phyloP scores from a whole-genome alignment of 2,113 vertebrate species.

The Pituophis catenifer region DNA sequence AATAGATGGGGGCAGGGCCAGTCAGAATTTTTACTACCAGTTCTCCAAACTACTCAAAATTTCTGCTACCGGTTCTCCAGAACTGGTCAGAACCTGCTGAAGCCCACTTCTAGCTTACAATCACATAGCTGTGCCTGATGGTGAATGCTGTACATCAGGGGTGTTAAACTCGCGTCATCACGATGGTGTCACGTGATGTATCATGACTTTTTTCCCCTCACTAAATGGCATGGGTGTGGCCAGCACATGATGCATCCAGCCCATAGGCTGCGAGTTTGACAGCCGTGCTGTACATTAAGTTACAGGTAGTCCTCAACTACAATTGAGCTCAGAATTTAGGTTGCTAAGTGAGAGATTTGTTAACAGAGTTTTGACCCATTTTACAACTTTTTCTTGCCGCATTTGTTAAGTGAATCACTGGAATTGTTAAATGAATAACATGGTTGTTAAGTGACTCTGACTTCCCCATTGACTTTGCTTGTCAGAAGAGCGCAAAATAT shows the following conservation, averaged over 20 bases:
- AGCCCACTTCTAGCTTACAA: too few relatives aligned
- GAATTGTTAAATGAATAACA: not conserved
- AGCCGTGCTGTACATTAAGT: not conserved
- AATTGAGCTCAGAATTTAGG: not conserved
- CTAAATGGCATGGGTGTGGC: too few relatives aligned
- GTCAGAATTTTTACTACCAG: too few relatives aligned
- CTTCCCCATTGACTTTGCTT: not conserved
- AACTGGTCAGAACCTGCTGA: too few relatives aligned
- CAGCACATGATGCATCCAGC: too few relatives aligned
- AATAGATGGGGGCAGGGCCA: too few relatives aligned
- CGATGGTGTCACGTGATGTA: too few relatives aligned
- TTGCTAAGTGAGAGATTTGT: not conserved
- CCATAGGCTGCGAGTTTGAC: too few relatives aligned
- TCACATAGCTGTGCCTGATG: not conserved
- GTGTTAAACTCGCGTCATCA: too few relatives aligned
- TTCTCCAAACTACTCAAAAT: too few relatives aligned
- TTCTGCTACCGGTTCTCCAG: too few relatives aligned
- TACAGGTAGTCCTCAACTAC: not conserved
- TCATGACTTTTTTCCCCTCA: too few relatives aligned
- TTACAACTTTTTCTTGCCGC: not conserved
- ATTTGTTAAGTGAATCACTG: not conserved
- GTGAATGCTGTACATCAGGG: not conserved
- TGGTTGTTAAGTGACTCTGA: not conserved
- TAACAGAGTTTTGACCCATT: not conserved
- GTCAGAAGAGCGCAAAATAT: not conserved